These are phyloP conservation scores for Hycleus cichorii DNA, from an alignment of 1,140 invertebrate genomes.

Conservation along the genomic window DNA sequence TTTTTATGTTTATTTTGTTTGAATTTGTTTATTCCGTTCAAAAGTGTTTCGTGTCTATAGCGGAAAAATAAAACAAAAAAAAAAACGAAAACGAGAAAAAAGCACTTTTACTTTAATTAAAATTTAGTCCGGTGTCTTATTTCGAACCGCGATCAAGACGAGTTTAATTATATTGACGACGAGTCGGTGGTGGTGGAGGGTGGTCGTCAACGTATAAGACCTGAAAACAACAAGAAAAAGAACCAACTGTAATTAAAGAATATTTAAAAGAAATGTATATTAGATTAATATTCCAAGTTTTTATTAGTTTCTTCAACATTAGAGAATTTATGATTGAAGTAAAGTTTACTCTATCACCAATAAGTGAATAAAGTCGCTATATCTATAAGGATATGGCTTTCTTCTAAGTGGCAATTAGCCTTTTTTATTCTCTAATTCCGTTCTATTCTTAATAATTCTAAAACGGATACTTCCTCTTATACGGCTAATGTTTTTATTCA, in stretches of 20 bases:
- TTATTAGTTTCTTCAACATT: neutral
- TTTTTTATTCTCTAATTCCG: no score
- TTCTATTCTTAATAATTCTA: constrained; percentile 8
- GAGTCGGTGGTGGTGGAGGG: constrained; percentile 2
- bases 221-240: constrained; percentile 11
- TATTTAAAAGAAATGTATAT: neutral
- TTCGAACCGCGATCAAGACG: constrained; percentile 3
- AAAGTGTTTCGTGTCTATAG: no score
- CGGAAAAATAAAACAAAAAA: no score
- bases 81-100: no score
- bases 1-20: neutral
- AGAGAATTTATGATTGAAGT: neutral
- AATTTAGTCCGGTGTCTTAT: constrained; percentile 14
- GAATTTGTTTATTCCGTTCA: neutral
- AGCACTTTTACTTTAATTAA: constrained; percentile 20
- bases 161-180: constrained; percentile 17
- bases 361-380: neutral
- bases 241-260: neutral
- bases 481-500: no score
- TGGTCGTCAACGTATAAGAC: constrained; percentile 4
- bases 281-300: neutral
- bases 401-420: no score
- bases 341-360: neutral
- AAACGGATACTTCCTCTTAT: neutral
- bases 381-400: no score